Base-by-base conservation (phyloP, 1,140 invertebrate species). In the Halesus radiatus region DNA sequence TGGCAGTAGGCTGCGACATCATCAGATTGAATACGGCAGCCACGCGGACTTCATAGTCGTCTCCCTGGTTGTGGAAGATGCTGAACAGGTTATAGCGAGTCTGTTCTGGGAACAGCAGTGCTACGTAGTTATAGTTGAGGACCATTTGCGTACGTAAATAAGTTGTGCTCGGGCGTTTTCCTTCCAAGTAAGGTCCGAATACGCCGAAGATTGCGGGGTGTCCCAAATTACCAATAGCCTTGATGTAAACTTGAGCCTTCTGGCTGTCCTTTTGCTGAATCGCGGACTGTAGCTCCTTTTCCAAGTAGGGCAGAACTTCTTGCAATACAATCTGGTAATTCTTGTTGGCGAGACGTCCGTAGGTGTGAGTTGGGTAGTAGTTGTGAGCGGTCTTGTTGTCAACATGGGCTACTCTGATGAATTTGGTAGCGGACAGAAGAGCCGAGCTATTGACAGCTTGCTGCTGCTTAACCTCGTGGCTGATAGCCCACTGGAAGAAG, bases 121-220 rank as follows among this genome's bases (percentile, higher is more conserved):
- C 87, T 3, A 94, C 83, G 70, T 88, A 86, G 45, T 87, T 84
- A 64, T 95, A 81, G 52, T 89, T 87, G 10, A 88, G 54, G 10
- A 95, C 90, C 86, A 95, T 94, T 79, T 91, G 85, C 2, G 89
- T 85, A 29, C 93, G 89, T 81, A 94, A 91, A 86, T 91, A 92
- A 18, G 88, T 91, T 0, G 92, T 89, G 2, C 88, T 84, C 20
- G 84, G 76, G 64, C 89, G 86, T 83, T 90, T 86, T 16, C 93
- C 92, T 88, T 94, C 93, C 7, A 95, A 86, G 84, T 94, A 95
- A 4, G 93, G 92, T 84, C 93, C 89, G 80, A 93, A 93, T 3
- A 91, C 88, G 3, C 87, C 79, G 2, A 94, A 83, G 64, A 94
- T 91, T 74, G 87, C 86, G 2, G 90, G 91, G 85, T 94, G 92